Evolutionary conservation across 2,888 invertebrate genomes (phyloP).

Genomic region (Eupithecia exiguata): DNA sequence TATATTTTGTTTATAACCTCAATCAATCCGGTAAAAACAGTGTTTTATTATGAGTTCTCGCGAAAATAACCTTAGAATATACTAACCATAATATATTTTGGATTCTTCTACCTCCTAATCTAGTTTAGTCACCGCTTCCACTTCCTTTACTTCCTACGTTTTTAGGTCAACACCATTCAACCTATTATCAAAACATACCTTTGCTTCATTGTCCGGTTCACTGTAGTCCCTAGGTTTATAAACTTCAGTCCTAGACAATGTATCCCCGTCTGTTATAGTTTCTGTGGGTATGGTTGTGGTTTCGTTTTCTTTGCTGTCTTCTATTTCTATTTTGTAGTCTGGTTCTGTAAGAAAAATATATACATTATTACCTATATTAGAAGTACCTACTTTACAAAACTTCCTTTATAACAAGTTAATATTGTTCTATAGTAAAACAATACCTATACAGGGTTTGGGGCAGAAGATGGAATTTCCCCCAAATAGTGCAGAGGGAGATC

Average conservation of each 20-base stretch:
- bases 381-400: neutral
- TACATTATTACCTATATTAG: neutral
- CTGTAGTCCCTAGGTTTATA: constrained; percentile 36
- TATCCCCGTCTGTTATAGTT: constrained; percentile 28
- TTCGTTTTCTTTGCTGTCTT: constrained; percentile 15
- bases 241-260: constrained; percentile 41
- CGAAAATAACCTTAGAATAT: too few species aligned
- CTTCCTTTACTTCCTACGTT: constrained; percentile 1
- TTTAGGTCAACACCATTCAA: constrained; percentile 2
- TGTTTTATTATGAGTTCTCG: too few species aligned
- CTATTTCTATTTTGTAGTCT: neutral
- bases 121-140: neutral
- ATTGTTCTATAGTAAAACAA: too few species aligned
- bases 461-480: too few species aligned
- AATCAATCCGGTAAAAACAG: too few species aligned
- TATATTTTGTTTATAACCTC: too few species aligned
- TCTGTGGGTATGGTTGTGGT: constrained; percentile 19
- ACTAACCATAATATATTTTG: too few species aligned
- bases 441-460: too few species aligned
- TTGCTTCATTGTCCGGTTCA: constrained; percentile 37
- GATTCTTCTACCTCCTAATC: too few species aligned
- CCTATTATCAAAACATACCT: constrained; percentile 30
- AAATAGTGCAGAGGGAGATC: too few species aligned
- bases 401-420: too few species aligned
- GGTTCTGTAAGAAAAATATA: neutral